Conservation (phyloP, 2,113 vertebrate genomes). For the Ceyx melanurus region DNA sequence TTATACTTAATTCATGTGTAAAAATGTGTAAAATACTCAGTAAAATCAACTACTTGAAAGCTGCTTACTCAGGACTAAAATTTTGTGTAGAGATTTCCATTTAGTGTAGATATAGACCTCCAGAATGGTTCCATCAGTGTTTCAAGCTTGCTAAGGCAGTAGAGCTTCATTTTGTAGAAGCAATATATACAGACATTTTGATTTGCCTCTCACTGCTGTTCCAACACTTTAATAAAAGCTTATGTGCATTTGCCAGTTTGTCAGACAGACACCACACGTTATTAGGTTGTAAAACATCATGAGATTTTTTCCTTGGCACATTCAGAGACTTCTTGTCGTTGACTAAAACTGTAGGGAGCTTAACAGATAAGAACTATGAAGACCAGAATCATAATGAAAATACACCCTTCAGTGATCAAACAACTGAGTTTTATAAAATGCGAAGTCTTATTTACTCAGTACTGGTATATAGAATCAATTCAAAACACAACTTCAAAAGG, state of each 20-base stretch:
- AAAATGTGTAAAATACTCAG: not conserved
- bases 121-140: not conserved
- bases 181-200: not conserved
- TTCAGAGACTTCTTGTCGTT: not conserved
- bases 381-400: not conserved
- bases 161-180: not conserved
- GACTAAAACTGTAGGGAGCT: not conserved
- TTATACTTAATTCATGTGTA: not conserved
- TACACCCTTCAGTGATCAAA: not conserved
- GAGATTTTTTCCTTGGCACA: not conserved
- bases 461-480: not conserved
- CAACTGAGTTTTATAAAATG: not conserved
- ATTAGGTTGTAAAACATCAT: not conserved
- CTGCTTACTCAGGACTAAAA: not conserved
- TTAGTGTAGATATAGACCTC: not conserved
- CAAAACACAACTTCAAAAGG: not conserved
- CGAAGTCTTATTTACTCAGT: not conserved
- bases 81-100: not conserved
- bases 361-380: not conserved
- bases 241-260: not conserved
- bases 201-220: not conserved
- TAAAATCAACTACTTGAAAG: not conserved
- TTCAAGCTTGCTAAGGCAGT: not conserved
- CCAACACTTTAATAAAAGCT: not conserved
- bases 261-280: not conserved